Evolutionary conservation across 2,797 vertebrate genomes (phyloP), one percentile per base, ranked within the genome.

Genomic region (Microctenopoma lineatum): DNA sequence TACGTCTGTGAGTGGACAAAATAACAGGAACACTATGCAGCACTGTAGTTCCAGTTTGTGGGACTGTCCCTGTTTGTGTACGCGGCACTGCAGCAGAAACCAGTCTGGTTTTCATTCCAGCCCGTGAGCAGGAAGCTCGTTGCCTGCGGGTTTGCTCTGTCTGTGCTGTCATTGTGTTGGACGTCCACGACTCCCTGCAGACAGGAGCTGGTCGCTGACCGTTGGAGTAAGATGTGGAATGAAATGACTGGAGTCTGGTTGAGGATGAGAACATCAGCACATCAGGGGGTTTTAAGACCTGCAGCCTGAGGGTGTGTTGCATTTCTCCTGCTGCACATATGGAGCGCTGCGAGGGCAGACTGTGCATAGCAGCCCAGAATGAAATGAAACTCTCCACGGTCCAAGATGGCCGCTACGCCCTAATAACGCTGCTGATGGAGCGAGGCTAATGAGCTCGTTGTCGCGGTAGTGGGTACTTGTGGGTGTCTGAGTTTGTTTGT

Each of bases 381-480:
- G 77, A 79, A 70, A 78, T 77, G 70, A 84, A 81, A 70, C 38
- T 64, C 73, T 71, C 52, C 9, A 36, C 2, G 56, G 81, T 79
- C 62, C 79, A 84, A 84, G 73, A 81, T 84, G 83, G 79, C 65
- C 13, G 60, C 77, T 64, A 70, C 34, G 65, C 77, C 74, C 83
- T 79, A 42, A 79, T 82, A 84, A 82, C 60, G 7, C 10, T 2
- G 52, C 25, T 18, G 64, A 75, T 70, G 62, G 68, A 80, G 80
- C 47, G 27, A 38, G 41, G 59, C 64, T 75, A 82, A 80, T 82
- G 67, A 81, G 70, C n/a, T 13, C 13, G 1, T 16, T 16, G 41
- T 16, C 6, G 8, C 4, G 14, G 16, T 0, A 13, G 44, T 14
- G n/a, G 2, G 48, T 77, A 26, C 42, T 53, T 59, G 34, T 1